Evolutionary conservation across 2,113 vertebrate species (phyloP).

Genomic region (Indicator indicator): DNA sequence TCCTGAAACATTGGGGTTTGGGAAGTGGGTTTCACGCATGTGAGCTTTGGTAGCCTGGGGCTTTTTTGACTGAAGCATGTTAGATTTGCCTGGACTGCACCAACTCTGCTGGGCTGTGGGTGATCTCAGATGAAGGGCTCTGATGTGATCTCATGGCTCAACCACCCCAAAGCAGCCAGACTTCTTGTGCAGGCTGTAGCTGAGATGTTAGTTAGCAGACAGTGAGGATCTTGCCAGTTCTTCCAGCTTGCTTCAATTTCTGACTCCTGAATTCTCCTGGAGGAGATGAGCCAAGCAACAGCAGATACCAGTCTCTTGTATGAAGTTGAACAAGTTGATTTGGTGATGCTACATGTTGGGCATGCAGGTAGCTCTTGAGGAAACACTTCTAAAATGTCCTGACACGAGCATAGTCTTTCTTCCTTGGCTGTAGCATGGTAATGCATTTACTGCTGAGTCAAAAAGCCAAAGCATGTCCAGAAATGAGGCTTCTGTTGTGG

Average conservation of each 20-base stretch:
- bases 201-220: not conserved
- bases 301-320: not conserved
- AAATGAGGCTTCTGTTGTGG: slow-evolving; percentile 52
- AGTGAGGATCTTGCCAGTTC: not conserved
- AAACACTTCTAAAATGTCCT: slow-evolving; percentile 27
- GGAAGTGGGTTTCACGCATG: not conserved
- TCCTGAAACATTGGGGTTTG: not conserved
- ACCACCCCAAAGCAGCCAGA: not conserved
- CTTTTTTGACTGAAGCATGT: not conserved
- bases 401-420: not conserved
- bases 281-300: not conserved
- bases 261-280: not conserved
- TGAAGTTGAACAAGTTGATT: not conserved
- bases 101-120: not conserved
- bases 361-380: not conserved
- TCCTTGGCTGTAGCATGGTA: not conserved
- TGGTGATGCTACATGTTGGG: not conserved
- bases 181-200: not conserved
- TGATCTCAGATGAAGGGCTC: not conserved
- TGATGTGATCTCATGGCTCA: not conserved
- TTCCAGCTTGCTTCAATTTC: not conserved
- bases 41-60: not conserved
- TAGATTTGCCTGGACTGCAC: not conserved
- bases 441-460: slow-evolving; percentile 24
- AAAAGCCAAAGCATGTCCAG: slow-evolving; percentile 3